These are phyloP conservation scores for Bubalus kerabau DNA, from an alignment of 2,113 vertebrate genomes.

Conservation along the genomic window DNA sequence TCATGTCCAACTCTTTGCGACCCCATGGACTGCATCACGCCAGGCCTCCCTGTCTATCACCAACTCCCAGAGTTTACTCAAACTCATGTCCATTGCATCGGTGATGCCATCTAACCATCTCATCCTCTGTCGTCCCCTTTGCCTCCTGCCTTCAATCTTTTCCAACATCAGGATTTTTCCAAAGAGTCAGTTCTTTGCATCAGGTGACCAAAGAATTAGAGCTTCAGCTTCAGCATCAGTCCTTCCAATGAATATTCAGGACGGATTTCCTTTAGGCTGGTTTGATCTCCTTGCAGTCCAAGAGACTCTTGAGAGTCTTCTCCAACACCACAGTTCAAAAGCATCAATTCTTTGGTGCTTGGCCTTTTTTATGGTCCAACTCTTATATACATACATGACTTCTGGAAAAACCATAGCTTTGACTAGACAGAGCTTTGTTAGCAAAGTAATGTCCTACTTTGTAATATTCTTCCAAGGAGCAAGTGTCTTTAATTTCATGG, in stretches of 20 bases:
- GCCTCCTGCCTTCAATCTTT: neutral
- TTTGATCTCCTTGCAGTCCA: neutral
- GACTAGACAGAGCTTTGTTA: neutral
- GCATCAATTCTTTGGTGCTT: neutral
- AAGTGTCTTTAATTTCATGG: neutral
- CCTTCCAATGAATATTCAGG: neutral
- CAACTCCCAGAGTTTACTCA: neutral
- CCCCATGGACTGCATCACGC: neutral
- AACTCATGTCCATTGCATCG: rapidly evolving
- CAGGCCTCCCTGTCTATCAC: neutral
- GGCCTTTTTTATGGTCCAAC: neutral
- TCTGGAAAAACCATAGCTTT: neutral
- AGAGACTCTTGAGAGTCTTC: neutral
- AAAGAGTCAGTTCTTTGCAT: neutral
- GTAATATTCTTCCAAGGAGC: neutral
- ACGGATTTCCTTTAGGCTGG: neutral
- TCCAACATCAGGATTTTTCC: neutral
- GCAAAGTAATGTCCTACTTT: neutral
- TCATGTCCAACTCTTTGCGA: rapidly evolving
- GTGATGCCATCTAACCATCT: neutral
- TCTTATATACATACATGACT: neutral
- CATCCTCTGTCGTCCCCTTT: neutral
- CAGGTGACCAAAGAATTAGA: neutral
- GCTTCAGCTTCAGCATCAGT: neutral
- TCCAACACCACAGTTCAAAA: neutral